Percentiles rank a stretch among this genome's conserved stretches.
Evolutionary conservation across 2,797 vertebrate genomes (phyloP).

Genomic region (Cottoperca gobio): DNA sequence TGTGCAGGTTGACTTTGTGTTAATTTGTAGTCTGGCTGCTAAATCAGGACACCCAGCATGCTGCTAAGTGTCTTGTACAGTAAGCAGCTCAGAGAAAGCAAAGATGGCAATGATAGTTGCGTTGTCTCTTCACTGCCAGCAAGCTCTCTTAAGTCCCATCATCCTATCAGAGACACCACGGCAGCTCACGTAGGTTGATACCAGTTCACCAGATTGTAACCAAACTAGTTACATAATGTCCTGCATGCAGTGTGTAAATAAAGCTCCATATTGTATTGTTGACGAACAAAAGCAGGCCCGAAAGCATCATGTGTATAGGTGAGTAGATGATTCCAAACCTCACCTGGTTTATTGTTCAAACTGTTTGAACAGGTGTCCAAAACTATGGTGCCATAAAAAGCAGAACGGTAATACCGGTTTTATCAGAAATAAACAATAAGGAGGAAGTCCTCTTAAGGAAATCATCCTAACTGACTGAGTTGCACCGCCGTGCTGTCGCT

Average conservation of each 20-base stretch:
- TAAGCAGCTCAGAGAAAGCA: conserved; percentile 68
- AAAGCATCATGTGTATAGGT: conserved; percentile 31
- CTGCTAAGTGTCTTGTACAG: conserved; percentile 56
- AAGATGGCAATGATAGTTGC: conserved; percentile 43
- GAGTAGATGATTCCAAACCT: conserved; percentile 18
- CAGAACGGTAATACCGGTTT: conserved; percentile 30
- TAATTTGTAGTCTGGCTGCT: conserved; percentile 18
- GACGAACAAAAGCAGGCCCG: conserved; percentile 14
- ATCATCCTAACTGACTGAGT: conserved; percentile 17
- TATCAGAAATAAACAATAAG: conserved; percentile 26
- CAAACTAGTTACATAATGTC: conserved; percentile 43
- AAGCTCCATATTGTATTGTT: conserved; percentile 44
- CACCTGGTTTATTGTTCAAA: conserved; percentile 26
- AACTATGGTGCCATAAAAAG: background rate
- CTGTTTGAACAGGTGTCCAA: conserved; percentile 60
- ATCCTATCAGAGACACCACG: conserved; percentile 64
- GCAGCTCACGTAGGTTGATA: conserved; percentile 31
- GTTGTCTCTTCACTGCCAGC: conserved; percentile 45
- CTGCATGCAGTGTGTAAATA: conserved; percentile 47
- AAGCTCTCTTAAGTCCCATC: conserved; percentile 61
- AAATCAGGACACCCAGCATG: conserved; percentile 37
- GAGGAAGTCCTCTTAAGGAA: conserved; percentile 18
- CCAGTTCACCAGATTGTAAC: conserved; percentile 40
- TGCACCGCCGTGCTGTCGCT: conserved; percentile 28
- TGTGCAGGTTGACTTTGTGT: conserved; percentile 1